These are phyloP conservation scores for Eupeodes latifasciatus DNA, from an alignment of 2,888 invertebrate genomes.

Conservation along the genomic window DNA sequence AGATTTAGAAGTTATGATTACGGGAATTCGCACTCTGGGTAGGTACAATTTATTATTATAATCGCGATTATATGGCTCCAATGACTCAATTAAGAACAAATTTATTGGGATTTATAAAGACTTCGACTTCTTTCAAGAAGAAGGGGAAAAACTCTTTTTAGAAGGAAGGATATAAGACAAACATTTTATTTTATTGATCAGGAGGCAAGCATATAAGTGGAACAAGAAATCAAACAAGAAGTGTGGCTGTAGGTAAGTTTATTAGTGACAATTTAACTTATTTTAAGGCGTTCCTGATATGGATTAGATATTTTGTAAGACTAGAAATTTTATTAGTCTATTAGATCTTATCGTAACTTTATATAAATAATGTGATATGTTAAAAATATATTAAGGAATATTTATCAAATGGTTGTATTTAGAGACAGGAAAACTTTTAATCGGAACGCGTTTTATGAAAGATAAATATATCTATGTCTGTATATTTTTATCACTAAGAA, in stretches of 20 bases:
- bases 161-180: neutral
- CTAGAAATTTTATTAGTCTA: too few relatives aligned
- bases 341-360: too few relatives aligned
- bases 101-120: constrained; percentile 35
- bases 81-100: constrained; percentile 59
- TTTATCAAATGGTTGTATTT: too few relatives aligned
- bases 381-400: too few relatives aligned
- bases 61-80: constrained; percentile 2
- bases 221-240: constrained; percentile 16
- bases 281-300: too few relatives aligned
- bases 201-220: constrained; percentile 1
- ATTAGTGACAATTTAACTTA: neutral
- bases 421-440: too few relatives aligned
- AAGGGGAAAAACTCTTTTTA: neutral
- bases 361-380: too few relatives aligned
- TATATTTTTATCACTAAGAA: too few relatives aligned
- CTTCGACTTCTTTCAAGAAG: neutral
- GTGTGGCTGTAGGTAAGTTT: neutral
- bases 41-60: constrained; percentile 7
- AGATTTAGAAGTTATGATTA: constrained; percentile 60
- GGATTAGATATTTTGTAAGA: too few relatives aligned
- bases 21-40: neutral
- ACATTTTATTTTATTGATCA: constrained; percentile 42
- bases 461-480: too few relatives aligned
- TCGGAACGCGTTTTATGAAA: too few relatives aligned